Evolutionary conservation across 2,888 invertebrate species (phyloP).

Genomic region (Bembecia ichneumoniformis): DNA sequence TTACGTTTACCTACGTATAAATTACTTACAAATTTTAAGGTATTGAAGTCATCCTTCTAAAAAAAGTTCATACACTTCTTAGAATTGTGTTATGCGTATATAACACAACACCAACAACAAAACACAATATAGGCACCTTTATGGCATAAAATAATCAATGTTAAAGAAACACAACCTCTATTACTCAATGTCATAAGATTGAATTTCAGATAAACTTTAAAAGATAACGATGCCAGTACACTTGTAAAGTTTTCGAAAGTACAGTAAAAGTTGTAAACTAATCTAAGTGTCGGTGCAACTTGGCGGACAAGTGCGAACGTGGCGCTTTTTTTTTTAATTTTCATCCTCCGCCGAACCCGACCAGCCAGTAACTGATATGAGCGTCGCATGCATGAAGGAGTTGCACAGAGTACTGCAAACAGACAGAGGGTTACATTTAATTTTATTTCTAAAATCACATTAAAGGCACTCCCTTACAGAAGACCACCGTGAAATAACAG

Average conservation of each 20-base stretch:
- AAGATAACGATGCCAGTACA: background rate
- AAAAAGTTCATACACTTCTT: no score
- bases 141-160: no score
- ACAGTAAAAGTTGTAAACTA: conserved; percentile 47
- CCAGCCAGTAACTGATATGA: conserved; percentile 55
- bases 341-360: conserved; percentile 40
- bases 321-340: conserved; percentile 41
- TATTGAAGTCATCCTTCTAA: no score
- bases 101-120: no score
- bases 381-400: conserved; percentile 59
- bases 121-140: no score
- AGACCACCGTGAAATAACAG: no score
- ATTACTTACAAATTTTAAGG: no score
- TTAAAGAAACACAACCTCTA: no score
- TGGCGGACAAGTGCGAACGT: conserved; percentile 62
- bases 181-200: no score
- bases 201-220: no score
- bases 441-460: background rate
- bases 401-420: conserved; percentile 23
- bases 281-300: conserved; percentile 63
- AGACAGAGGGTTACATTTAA: background rate
- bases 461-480: background rate
- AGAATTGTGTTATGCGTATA: no score
- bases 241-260: background rate
- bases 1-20: no score